Evolutionary conservation across 2,113 vertebrate species (phyloP).

Genomic region (Pontoporia blainvillei): DNA sequence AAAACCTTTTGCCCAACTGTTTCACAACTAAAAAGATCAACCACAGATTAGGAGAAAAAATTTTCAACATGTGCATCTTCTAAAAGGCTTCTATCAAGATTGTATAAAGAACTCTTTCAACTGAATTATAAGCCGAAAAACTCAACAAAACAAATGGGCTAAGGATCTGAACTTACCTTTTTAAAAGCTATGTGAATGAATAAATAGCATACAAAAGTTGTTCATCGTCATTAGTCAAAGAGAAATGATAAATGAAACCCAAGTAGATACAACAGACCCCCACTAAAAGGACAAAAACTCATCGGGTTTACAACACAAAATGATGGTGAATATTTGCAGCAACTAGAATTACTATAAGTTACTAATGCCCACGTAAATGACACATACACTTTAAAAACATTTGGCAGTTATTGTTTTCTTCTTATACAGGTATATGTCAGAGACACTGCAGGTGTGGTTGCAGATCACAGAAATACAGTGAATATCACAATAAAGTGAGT

Average conservation of each 20-base stretch:
- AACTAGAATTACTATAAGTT: background rate
- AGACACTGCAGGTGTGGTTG: background rate
- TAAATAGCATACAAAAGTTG: background rate
- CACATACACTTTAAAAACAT: background rate
- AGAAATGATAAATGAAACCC: background rate
- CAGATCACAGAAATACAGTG: background rate
- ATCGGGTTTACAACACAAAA: background rate
- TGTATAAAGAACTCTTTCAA: background rate
- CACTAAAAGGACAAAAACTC: background rate
- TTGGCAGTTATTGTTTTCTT: background rate
- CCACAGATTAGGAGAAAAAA: background rate
- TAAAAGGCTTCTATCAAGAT: background rate
- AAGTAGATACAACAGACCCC: background rate
- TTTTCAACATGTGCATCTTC: background rate
- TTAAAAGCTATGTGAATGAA: background rate
- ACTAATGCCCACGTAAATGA: background rate
- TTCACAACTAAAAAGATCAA: background rate
- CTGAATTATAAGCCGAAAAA: background rate
- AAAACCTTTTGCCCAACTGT: background rate
- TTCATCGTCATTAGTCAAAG: background rate
- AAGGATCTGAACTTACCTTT: background rate
- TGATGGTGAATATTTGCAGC: background rate
- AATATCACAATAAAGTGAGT: background rate
- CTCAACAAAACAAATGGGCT: background rate
- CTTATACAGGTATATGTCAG: background rate